phyloP scores from a whole-genome alignment of 2,113 vertebrate species.

The Gnathonemus echidnorhynchus region DNA sequence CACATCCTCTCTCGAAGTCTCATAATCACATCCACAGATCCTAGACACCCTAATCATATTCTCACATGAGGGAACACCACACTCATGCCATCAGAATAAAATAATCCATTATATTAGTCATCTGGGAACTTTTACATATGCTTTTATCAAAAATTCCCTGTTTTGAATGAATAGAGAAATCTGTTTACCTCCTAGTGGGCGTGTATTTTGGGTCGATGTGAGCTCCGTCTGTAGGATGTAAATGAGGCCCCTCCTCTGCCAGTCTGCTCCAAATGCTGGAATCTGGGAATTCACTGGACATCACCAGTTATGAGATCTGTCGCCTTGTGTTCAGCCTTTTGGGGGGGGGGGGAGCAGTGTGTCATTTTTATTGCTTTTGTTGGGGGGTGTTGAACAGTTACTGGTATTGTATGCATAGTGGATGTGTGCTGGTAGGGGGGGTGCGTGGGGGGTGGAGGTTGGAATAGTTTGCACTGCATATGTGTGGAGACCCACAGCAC shows the following conservation, averaged over 20 bases:
- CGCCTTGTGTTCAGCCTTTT: background rate
- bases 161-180: constrained; percentile 46
- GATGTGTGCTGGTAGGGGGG: background rate
- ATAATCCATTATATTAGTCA: constrained; percentile 60
- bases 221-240: constrained; percentile 28
- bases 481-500: constrained; percentile 3
- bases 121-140: constrained; percentile 41
- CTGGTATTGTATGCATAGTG: background rate
- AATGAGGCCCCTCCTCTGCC: constrained; percentile 40
- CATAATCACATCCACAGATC: constrained; percentile 35
- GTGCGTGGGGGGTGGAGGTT: background rate
- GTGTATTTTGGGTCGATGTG: background rate
- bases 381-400: background rate
- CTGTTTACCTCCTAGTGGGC: constrained; percentile 37
- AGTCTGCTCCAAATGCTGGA: background rate
- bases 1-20: constrained; percentile 13
- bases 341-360: background rate
- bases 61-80: constrained; percentile 59
- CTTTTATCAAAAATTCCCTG: constrained; percentile 46
- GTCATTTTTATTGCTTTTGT: background rate
- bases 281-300: background rate
- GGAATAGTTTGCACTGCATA: background rate
- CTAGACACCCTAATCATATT: constrained; percentile 57
- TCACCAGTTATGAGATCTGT: background rate
- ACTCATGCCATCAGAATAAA: constrained; percentile 60